Evolutionary conservation across 2,888 invertebrate species (phyloP), one percentile per base, ranked within the genome.

Genomic region (Drosophila picticornis): DNA sequence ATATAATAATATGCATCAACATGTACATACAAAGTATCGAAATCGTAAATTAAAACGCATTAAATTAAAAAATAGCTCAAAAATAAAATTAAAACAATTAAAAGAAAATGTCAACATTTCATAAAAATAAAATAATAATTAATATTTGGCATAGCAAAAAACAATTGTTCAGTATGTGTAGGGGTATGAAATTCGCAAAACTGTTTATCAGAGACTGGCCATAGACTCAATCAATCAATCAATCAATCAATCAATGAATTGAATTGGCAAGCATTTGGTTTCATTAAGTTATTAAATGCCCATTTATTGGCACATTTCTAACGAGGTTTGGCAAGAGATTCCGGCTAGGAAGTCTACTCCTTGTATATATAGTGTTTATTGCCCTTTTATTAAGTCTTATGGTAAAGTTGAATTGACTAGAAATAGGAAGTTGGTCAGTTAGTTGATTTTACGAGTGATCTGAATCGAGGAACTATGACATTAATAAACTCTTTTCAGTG

Each of bases 341-440:
- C 66, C 58, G 46, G 40, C 31, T 50, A 22, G 32, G 22, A 43
- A 60, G 22, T 55, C 64, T 27, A 40, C 58, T 60, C 7, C 46
- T 27, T 59, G 56, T 34, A 58, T 60, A 55, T 52, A 56, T 59
- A 48, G 29, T 25, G n/a, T 36, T 34, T 52, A 27, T 48, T 59
- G 65, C 34, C 60, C 57, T 10, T 56, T 69, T 52, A 69, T 9
- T 34, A 73, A 78, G 78, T 75, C 72, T 66, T 63, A 60, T 53
- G 46, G 59, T 60, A 72, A 76, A 62, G 70, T 71, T 70, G 66
- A 67, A 40, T 75, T 84, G 84, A 84, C 84, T 84, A 84, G 84
- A 84, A 62, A 78, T 68, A 36, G 50, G 62, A 77, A 74, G 78
- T 68, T 73, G 59, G 22, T 70, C 66, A 64, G 65, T 80, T 63